Evolutionary conservation across 2,888 invertebrate species (phyloP).

Genomic region (Eristalis pertinax): DNA sequence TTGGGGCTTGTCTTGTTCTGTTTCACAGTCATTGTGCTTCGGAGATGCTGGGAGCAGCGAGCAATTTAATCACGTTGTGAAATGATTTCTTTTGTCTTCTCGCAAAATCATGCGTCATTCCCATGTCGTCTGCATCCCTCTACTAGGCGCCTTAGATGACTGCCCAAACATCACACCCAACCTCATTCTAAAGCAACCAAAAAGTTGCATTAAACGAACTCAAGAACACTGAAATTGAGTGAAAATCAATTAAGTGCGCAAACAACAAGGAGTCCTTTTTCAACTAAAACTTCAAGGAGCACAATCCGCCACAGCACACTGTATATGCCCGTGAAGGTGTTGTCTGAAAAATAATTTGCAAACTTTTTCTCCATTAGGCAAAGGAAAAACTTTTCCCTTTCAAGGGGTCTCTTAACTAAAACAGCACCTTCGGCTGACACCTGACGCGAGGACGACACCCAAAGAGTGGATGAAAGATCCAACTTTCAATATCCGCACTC

Average conservation of each 20-base stretch:
- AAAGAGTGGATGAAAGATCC: slow-evolving; percentile 32
- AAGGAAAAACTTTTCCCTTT: slow-evolving; percentile 43
- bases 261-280: slow-evolving; percentile 37
- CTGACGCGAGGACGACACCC: slow-evolving; percentile 9
- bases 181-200: too few species aligned
- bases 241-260: background rate
- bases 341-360: slow-evolving; percentile 50
- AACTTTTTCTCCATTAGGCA: slow-evolving; percentile 69
- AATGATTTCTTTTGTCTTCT: too few species aligned
- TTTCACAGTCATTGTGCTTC: too few species aligned
- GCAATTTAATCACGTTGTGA: too few species aligned
- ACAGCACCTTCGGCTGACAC: slow-evolving; percentile 44
- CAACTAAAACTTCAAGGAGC: slow-evolving; percentile 21
- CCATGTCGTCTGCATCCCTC: too few species aligned
- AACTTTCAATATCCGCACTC: slow-evolving; percentile 67
- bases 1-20: background rate
- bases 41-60: too few species aligned
- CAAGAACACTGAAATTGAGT: background rate
- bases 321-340: background rate
- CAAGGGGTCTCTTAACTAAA: slow-evolving; percentile 2
- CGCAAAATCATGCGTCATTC: too few species aligned
- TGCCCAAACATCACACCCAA: too few species aligned
- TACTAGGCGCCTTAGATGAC: too few species aligned
- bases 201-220: background rate
- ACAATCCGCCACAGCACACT: background rate